Evolutionary conservation across 2,888 invertebrate genomes (phyloP), one percentile per base, ranked within the genome.

Genomic region (Noctua comes): DNA sequence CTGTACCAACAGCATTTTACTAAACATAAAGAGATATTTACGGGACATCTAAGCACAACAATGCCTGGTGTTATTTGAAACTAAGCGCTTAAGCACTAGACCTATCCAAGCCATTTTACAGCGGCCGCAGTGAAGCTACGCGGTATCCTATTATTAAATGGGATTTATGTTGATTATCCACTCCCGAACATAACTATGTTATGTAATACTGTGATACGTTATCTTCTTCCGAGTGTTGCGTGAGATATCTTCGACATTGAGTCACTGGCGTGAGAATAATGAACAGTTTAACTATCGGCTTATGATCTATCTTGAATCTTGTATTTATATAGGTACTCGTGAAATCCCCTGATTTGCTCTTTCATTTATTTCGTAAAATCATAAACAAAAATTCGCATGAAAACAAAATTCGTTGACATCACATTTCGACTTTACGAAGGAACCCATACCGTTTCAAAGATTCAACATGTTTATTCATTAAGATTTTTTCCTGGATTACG

Each of bases 111-210:
- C 65, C 6, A 70, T 86, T 88, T 79, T 84, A 78, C 64, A 78
- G 57, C 71, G 70, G n/a, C 31, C 24, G 46, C 71, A 36, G 66
- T 76, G 77, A 68, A 73, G 70, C 71, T 72, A 62, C 66, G 54
- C 43, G 73, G 40, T 74, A 70, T 36, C 59, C 64, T 80, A 77
- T 77, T 78, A 86, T 74, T 75, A 83, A 83, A 83, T 31, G 31
- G 65, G 27, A 82, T 86, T 84, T 84, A 82, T 79, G 77, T 79
- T 83, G 62, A 83, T 79, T 79, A 80, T 86, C 64, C 65, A n/a
- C 43, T 71, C 46, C 43, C 27, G n/a, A 70, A 69, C 21, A 48
- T 65, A 64, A 10, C 18, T 62, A 62, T 74, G 66, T 59, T 46
- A 75, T 62, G 54, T 43, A 48, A n/a, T 5, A 54, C 43, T 36